Conservation (phyloP, 2,113 vertebrate species). For the Zootoca vivipara region DNA sequence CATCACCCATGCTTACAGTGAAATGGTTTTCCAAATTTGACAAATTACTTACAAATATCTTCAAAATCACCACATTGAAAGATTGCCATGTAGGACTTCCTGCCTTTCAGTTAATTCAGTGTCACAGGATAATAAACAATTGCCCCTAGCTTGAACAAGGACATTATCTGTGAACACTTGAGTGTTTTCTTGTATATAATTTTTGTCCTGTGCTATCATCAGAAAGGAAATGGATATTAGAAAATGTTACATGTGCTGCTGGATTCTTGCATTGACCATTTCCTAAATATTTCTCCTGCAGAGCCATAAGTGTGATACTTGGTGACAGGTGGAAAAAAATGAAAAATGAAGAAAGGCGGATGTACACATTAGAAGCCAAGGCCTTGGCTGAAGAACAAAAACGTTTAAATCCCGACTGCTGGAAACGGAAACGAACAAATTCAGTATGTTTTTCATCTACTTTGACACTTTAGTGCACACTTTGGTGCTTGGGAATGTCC, state of each 20-base stretch:
- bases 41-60: not conserved
- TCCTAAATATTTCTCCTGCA: constrained; percentile 72
- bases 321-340: constrained; percentile 99
- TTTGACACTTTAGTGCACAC: not conserved
- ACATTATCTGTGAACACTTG: not conserved
- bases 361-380: constrained; percentile 98
- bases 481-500: not conserved
- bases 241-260: not conserved
- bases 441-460: constrained; percentile 79
- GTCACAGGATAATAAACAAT: not conserved
- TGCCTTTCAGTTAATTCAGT: not conserved
- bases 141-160: not conserved
- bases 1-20: not conserved
- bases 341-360: constrained; percentile 95
- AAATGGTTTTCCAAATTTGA: not conserved
- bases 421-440: constrained; percentile 99
- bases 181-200: constrained; percentile 5
- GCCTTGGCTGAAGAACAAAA: constrained; percentile 99
- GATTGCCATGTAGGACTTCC: not conserved
- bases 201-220: not conserved
- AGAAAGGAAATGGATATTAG: not conserved
- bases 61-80: not conserved
- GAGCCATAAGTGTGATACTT: constrained; percentile 99
- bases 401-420: constrained; percentile 98
- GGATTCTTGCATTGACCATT: constrained; percentile 27